Conservation (phyloP, 2,888 invertebrate genomes). For the Hecatera dysodea region DNA sequence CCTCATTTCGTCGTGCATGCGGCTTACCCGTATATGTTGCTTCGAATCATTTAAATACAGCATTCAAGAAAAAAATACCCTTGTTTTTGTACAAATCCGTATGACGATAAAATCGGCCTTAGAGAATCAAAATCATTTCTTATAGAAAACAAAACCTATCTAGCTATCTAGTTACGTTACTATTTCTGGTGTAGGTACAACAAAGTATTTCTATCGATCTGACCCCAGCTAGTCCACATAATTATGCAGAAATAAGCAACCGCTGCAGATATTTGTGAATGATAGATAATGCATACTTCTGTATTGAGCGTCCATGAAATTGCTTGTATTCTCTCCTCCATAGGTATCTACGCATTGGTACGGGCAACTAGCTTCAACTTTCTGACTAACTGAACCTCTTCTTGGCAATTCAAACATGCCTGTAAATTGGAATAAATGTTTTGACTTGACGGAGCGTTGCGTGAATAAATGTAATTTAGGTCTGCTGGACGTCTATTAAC, state of each 20-base stretch:
- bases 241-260: constrained; percentile 4
- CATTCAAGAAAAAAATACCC: neutral
- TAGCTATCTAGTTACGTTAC: no score
- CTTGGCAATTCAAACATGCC: constrained; percentile 8
- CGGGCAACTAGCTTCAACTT: constrained; percentile 11
- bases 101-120: neutral
- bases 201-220: no score
- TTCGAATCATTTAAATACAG: neutral
- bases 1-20: neutral
- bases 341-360: neutral
- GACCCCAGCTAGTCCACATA: constrained; percentile 1
- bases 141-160: neutral
- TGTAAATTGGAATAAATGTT: constrained; percentile 22
- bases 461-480: neutral
- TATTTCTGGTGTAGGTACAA: no score
- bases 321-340: constrained; percentile 1
- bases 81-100: no score
- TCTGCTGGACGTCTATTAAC: neutral
- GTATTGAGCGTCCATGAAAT: constrained; percentile 4
- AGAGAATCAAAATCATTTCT: neutral
- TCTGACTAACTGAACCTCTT: constrained; percentile 15
- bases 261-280: constrained; percentile 17
- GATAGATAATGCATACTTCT: constrained; percentile 25
- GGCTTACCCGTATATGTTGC: neutral
- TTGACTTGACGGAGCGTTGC: neutral